Evolutionary conservation across 2,888 invertebrate genomes (phyloP).

Genomic region (Limulus polyphemus): DNA sequence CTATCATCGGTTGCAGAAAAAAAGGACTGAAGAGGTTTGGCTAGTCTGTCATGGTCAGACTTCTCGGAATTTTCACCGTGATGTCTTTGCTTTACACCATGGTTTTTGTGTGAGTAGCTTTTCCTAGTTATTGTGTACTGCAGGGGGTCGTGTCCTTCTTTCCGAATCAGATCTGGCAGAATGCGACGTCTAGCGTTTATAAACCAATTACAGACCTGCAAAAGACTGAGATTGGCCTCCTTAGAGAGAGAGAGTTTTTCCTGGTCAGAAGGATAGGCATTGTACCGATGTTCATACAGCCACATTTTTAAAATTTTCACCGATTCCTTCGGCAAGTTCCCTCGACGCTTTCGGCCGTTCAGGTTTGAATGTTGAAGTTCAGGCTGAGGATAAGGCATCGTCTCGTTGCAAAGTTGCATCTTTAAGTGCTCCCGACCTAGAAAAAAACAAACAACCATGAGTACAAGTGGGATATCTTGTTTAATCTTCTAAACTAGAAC

Average conservation of each 20-base stretch:
- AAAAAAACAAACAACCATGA: slow-evolving; percentile 6
- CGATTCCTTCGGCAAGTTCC: slow-evolving; percentile 82
- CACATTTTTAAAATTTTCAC: slow-evolving; percentile 82
- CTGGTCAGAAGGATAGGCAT: slow-evolving; percentile 86
- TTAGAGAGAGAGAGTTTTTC: slow-evolving; percentile 75
- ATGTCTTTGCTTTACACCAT: neutral
- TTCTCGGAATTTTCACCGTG: too few relatives aligned
- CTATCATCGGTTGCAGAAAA: slow-evolving; percentile 20
- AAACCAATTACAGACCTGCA: slow-evolving; percentile 93
- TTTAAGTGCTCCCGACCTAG: slow-evolving; percentile 7
- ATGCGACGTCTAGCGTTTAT: slow-evolving; percentile 86
- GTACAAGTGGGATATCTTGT: too few relatives aligned
- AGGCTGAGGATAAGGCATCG: slow-evolving; percentile 19
- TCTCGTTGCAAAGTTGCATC: slow-evolving; percentile 21
- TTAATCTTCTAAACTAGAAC: too few relatives aligned
- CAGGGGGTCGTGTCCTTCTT: slow-evolving; percentile 77
- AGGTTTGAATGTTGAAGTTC: neutral
- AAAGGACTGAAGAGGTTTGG: neutral
- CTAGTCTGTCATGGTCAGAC: too few relatives aligned
- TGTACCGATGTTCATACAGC: slow-evolving; percentile 87
- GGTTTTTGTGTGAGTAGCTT: slow-evolving; percentile 4
- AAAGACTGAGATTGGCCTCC: slow-evolving; percentile 70
- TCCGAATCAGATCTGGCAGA: slow-evolving; percentile 81
- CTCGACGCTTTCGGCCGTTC: slow-evolving; percentile 56
- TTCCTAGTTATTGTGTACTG: slow-evolving; percentile 79